Evolutionary conservation across 2,113 vertebrate species (phyloP), one percentile per base, ranked within the genome.

Genomic region (Numenius arquata): DNA sequence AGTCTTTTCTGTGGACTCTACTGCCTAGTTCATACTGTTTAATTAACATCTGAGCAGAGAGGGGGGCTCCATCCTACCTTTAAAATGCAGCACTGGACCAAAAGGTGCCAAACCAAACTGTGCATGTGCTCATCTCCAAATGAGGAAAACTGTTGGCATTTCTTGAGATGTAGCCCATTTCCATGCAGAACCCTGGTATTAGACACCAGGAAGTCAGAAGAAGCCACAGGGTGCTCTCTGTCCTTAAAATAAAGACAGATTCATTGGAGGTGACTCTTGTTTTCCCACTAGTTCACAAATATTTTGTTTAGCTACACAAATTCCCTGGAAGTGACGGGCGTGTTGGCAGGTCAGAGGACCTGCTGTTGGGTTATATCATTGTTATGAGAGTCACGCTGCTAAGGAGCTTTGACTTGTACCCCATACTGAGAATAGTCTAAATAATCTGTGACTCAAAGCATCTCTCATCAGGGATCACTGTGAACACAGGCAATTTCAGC

Each of bases 401-500:
- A 96, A 93, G 92, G 78, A 95, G 94, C 81, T 95, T 93, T 67
- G 58, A 93, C 94, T 94, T 80, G 94, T 91, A 95, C 95, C 95
- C 92, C 93, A 95, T 96, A 79, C 96, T 92, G 97, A 96, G 97
- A 95, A 94, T 13, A 95, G 95, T 97, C 94, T 93, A 97, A 97
- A 97, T 96, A 96, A 96, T 93, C 93, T 93, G 92, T 90, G 95
- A 96, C 94, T 97, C 89, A 93, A 97, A 96, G 78, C 93, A 88
- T 97, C 94, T 92, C 95, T 95, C 96, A 92, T 91, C 97, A 85
- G 77, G 84, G 90, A 94, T 97, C 93, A 70, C 88, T 59, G 83
- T 77, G 91, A 93, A 93, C 90, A 94, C 6, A 43, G 79, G 86
- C 91, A 80, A 86, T 92, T 96, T 96, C 90, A 96, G 77, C 91